Conservation (phyloP, 2,113 vertebrate genomes). For the Muntiacus reevesi region DNA sequence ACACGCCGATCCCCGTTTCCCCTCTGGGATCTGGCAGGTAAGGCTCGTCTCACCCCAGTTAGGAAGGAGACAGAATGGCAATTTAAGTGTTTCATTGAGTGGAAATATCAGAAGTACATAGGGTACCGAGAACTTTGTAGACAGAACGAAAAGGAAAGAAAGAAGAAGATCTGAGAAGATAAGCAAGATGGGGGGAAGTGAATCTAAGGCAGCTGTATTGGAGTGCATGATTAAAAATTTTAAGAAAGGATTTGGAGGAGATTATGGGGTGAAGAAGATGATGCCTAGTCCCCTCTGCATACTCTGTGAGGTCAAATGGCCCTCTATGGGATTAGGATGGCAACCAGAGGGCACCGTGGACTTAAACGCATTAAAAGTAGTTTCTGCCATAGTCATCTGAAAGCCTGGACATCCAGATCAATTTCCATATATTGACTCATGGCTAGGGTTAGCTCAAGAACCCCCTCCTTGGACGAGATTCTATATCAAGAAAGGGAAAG, state of each 20-base stretch:
- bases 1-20: background rate
- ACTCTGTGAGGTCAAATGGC: background rate
- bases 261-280: background rate
- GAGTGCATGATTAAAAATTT: background rate
- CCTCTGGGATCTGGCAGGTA: background rate
- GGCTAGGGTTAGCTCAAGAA: background rate
- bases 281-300: background rate
- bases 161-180: background rate
- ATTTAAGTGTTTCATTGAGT: background rate
- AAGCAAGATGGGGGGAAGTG: background rate
- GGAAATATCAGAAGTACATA: background rate
- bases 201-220: background rate
- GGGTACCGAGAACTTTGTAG: background rate
- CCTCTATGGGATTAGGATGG: background rate
- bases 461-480: background rate
- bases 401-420: background rate
- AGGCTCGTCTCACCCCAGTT: background rate
- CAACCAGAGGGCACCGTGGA: background rate
- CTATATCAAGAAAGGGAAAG: background rate
- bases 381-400: background rate
- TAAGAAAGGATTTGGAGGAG: background rate
- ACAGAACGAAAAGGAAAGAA: background rate
- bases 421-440: background rate
- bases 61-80: background rate
- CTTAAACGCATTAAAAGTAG: background rate